phyloP scores from a whole-genome alignment of 2,113 vertebrate species.

The Callithrix jacchus region DNA sequence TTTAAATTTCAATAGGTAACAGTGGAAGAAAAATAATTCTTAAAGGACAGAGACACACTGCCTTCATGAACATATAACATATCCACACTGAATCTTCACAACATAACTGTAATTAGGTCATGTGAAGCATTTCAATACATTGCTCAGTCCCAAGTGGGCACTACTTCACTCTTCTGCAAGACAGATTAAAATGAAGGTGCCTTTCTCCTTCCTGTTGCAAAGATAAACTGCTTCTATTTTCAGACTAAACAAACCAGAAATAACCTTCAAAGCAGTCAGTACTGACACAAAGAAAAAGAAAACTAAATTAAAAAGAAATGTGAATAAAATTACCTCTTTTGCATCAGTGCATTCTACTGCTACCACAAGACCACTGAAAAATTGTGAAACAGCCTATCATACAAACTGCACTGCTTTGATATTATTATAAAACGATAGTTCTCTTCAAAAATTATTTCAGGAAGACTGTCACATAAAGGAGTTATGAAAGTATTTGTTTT shows the following conservation, averaged over 20 bases:
- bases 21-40: constrained; percentile 29
- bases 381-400: not conserved
- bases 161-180: constrained; percentile 8
- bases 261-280: constrained; percentile 57
- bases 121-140: constrained; percentile 50
- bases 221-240: constrained; percentile 63
- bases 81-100: constrained; percentile 12
- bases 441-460: constrained; percentile 39
- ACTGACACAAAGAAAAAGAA: constrained; percentile 45
- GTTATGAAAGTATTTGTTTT: constrained; percentile 24
- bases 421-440: not conserved
- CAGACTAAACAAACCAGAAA: constrained; percentile 62
- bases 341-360: not conserved
- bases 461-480: constrained; percentile 1
- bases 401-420: not conserved
- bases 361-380: constrained; percentile 10
- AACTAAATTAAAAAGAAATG: constrained; percentile 24
- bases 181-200: constrained; percentile 66
- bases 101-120: constrained; percentile 54
- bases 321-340: constrained; percentile 26
- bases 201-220: constrained; percentile 61
- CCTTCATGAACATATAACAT: not conserved
- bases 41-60: constrained; percentile 45
- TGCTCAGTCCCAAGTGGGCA: constrained; percentile 59
- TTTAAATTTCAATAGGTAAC: constrained; percentile 25